These are phyloP conservation scores for Xenops minutus DNA, from an alignment of 2,797 vertebrate genomes.

Conservation along the genomic window DNA sequence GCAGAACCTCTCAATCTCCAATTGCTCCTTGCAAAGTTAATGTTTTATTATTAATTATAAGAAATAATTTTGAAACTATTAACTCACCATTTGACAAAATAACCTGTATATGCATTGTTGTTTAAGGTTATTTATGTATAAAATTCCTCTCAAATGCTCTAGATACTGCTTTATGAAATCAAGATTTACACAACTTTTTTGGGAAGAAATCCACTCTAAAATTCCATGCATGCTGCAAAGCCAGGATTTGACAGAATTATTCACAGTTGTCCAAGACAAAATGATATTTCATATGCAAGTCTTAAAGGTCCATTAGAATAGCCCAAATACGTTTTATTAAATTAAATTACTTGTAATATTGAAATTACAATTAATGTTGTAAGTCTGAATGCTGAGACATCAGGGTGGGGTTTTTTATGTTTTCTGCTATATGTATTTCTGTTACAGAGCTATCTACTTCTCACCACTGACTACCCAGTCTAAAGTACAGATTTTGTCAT, in stretches of 20 bases:
- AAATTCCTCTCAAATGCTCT: background rate
- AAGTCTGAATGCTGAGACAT: background rate
- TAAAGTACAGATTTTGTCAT: background rate
- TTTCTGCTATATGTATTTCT: background rate
- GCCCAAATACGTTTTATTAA: background rate
- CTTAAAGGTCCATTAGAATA: background rate
- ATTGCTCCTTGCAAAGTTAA: background rate
- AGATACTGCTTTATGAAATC: background rate
- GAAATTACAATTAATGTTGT: background rate
- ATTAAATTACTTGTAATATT: background rate
- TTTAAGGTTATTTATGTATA: background rate
- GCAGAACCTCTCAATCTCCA: background rate
- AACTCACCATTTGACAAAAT: background rate
- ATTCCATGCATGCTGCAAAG: background rate
- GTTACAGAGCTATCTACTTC: background rate
- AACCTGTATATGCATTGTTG: background rate
- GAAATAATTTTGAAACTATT: background rate
- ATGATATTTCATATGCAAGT: background rate
- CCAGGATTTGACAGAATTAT: background rate
- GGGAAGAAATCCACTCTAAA: background rate
- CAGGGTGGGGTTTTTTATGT: accelerated
- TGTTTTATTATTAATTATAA: background rate
- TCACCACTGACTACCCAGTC: background rate
- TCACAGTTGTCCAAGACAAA: background rate
- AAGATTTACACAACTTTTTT: background rate